Evolutionary conservation across 2,797 vertebrate genomes (phyloP).

Genomic region (Argentina silus): DNA sequence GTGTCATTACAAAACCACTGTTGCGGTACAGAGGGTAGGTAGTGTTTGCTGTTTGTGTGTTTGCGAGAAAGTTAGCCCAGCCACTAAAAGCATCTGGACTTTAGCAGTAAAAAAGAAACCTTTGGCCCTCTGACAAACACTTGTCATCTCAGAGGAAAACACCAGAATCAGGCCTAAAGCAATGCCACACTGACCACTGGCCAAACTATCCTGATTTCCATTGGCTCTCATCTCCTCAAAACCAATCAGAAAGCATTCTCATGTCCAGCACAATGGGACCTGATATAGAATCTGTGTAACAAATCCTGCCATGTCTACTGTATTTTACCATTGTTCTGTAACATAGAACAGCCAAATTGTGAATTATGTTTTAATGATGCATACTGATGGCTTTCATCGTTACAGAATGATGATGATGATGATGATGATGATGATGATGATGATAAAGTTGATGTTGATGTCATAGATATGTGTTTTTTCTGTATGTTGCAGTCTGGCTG

Average conservation of each 20-base stretch:
- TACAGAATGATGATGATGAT: too few species aligned
- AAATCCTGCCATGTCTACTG: background rate
- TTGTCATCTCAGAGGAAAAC: slow-evolving; percentile 29
- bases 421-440: too few species aligned
- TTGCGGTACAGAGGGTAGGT: slow-evolving; percentile 25
- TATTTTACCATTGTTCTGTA: background rate
- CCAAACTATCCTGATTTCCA: background rate
- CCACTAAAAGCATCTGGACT: slow-evolving; percentile 46
- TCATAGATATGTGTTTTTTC: background rate
- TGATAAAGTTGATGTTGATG: background rate
- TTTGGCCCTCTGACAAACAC: slow-evolving; percentile 59
- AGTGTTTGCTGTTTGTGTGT: slow-evolving; percentile 41
- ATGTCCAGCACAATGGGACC: background rate
- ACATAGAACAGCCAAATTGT: background rate
- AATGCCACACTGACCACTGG: slow-evolving; percentile 19
- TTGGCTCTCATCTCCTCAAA: background rate
- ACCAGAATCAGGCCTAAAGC: slow-evolving; percentile 40
- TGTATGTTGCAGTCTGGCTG: slow-evolving; percentile 63
- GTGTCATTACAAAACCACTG: too few species aligned
- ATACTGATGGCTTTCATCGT: too few species aligned
- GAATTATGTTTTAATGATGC: too few species aligned
- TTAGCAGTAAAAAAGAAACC: slow-evolving; percentile 51
- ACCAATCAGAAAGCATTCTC: background rate
- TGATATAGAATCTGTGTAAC: too few species aligned
- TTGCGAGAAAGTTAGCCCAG: slow-evolving; percentile 21